Evolutionary conservation across 2,888 invertebrate genomes (phyloP).

Genomic region (Apotomis betuletana): DNA sequence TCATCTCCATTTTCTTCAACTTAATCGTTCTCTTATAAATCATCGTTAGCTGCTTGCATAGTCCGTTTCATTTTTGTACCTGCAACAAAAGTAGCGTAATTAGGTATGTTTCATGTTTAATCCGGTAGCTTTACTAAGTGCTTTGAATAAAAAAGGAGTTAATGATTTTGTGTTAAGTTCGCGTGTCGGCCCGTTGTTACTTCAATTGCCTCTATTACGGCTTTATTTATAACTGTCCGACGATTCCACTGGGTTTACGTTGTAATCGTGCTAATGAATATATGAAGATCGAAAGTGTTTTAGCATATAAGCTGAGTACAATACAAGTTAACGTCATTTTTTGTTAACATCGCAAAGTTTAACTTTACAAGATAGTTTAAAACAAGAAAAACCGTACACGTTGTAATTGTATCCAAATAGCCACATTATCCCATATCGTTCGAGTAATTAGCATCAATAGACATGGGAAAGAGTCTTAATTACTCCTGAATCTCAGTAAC

Average conservation of each 20-base stretch:
- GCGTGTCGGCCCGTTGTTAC: slow-evolving; percentile 59
- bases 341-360: neutral
- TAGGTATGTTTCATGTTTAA: slow-evolving; percentile 51
- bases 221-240: slow-evolving; percentile 63
- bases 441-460: slow-evolving; percentile 52
- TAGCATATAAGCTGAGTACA: neutral
- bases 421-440: slow-evolving; percentile 41
- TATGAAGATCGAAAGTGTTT: slow-evolving; percentile 32
- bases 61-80: slow-evolving; percentile 57
- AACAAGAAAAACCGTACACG: slow-evolving; percentile 20
- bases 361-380: neutral
- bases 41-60: slow-evolving; percentile 49
- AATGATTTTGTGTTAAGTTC: slow-evolving; percentile 59
- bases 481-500: slow-evolving; percentile 60
- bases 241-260: slow-evolving; percentile 45
- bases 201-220: slow-evolving; percentile 66
- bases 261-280: slow-evolving; percentile 34
- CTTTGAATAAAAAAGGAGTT: slow-evolving; percentile 55
- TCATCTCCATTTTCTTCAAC: slow-evolving; percentile 62
- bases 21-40: slow-evolving; percentile 58
- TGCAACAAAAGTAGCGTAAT: slow-evolving; percentile 67
- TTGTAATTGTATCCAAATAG: slow-evolving; percentile 36
- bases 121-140: slow-evolving; percentile 60
- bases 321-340: neutral
- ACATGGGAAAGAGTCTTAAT: slow-evolving; percentile 64